Percentiles rank a stretch among this genome's conserved stretches.
Conservation (phyloP, 1,140 invertebrate genomes). For the Oncopeltus fasciatus region DNA sequence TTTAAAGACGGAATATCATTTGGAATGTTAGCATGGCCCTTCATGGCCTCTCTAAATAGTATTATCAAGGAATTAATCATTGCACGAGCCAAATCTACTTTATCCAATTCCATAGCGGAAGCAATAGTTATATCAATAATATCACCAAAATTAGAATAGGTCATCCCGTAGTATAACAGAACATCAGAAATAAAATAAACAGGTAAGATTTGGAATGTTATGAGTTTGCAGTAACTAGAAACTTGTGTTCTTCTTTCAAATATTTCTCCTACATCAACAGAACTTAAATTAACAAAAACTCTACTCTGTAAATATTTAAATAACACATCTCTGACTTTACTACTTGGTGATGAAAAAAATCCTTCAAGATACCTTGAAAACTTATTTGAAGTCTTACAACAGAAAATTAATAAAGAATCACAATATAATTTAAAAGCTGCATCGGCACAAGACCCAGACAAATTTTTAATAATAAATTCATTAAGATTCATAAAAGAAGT, state of each 20-base stretch:
- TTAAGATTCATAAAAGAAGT: background rate
- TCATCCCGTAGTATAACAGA: background rate
- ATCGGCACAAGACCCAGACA: background rate
- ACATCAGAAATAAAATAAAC: constrained; percentile 3
- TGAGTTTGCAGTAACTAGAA: background rate
- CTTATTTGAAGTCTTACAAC: background rate
- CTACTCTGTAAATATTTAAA: background rate
- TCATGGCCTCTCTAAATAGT: background rate
- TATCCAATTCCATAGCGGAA: background rate
- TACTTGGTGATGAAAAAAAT: background rate
- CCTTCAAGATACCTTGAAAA: background rate
- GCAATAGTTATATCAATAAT: background rate
- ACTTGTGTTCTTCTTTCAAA: background rate
- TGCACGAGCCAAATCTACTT: background rate
- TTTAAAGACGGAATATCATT: background rate
- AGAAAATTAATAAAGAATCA: background rate
- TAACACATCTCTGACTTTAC: background rate
- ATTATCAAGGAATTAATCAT: background rate
- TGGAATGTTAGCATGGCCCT: background rate
- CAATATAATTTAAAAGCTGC: background rate
- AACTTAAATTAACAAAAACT: background rate
- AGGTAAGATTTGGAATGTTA: background rate
- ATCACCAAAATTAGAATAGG: constrained; percentile 1
- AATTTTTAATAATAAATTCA: background rate
- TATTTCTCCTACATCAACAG: background rate